Base-by-base conservation (phyloP, 2,888 invertebrate genomes). In the Tenthredo scrophulariae region DNA sequence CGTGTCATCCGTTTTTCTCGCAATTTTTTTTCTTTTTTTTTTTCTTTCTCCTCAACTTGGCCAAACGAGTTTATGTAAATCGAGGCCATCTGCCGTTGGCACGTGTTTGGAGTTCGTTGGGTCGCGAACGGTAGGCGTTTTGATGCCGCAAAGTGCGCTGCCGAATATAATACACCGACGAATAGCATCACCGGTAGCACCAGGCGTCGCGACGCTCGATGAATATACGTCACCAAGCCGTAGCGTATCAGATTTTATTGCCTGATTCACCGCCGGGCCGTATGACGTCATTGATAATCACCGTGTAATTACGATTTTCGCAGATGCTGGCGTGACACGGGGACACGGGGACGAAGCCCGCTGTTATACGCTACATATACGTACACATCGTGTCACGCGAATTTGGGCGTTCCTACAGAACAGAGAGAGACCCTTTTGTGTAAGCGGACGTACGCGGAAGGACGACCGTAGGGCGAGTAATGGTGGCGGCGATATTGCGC, bases 301-400 rank as follows among this genome's bases (percentile, higher is more conserved):
- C 87, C 89, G 89, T 90, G 88, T 90, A 89, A 90, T 90, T 90
- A 86, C 87, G 86, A 88, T 88, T 88, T 87, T 86, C 87, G 83
- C 70, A 62, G 72, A 70, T 67, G 43, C 74, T 22, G 58, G 58
- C 85, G 86, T 84, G 86, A 85, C 84, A 77, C 37, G 75, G n/a
- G 29, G 75, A 33, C 26, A 18, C 82, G 77, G 29, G 65, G 50
- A 70, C 54, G 65, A 62, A 54, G 70, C 82, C 75, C 58, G 84
- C 22, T 37, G 83, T 83, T 37, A 84, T 6, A 67, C 33, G 15
- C 67, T 13, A 46, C 9, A 54, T 75, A 75, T 50, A 43, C 37
- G 22, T 7, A 15, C 37, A 54, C 77, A 54, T 77, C 77, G 62
- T 37, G 79, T 79, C 58, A 58, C 79, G 79, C 54, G 62, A 58